Percentiles rank a stretch among this genome's conserved stretches.
These are phyloP conservation scores for Gila orcuttii DNA, from an alignment of 2,113 vertebrate species.

Conservation along the genomic window DNA sequence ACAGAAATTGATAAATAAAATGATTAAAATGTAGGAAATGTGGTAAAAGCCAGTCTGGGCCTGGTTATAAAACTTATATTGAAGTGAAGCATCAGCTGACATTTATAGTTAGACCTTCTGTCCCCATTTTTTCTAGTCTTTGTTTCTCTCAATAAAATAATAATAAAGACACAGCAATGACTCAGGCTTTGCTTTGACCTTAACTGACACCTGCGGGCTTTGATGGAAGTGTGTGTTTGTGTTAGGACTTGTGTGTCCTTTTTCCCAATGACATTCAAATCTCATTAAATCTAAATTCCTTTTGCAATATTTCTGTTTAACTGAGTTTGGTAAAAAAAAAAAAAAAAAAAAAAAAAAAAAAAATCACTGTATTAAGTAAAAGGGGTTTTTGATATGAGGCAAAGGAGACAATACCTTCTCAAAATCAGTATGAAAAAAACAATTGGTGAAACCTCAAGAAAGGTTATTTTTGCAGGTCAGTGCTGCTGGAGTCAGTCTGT, in stretches of 20 bases:
- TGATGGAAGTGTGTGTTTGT: slow-evolving; percentile 46
- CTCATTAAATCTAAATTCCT: slow-evolving; percentile 69
- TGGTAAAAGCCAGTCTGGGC: neutral
- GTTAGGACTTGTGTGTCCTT: slow-evolving; percentile 57
- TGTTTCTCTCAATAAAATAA: slow-evolving; percentile 60
- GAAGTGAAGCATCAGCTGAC: neutral
- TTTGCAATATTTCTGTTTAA: slow-evolving; percentile 59
- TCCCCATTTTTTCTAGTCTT: slow-evolving; percentile 50
- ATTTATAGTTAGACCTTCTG: slow-evolving; percentile 8
- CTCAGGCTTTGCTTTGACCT: slow-evolving; percentile 68
- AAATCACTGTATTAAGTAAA: neutral
- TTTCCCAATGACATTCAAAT: slow-evolving; percentile 68
- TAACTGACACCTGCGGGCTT: slow-evolving; percentile 62
- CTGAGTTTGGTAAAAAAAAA: neutral
- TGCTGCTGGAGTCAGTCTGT: neutral
- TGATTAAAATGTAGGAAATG: neutral
- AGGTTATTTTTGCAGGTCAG: slow-evolving; percentile 11
- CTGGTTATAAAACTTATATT: neutral
- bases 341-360: neutral
- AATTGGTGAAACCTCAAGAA: neutral
- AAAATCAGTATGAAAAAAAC: neutral
- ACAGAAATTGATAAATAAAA: neutral
- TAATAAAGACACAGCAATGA: slow-evolving; percentile 65
- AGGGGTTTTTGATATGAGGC: neutral
- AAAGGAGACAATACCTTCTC: neutral